These are phyloP conservation scores for Megalops atlanticus DNA, from an alignment of 2,113 vertebrate genomes.

Conservation along the genomic window DNA sequence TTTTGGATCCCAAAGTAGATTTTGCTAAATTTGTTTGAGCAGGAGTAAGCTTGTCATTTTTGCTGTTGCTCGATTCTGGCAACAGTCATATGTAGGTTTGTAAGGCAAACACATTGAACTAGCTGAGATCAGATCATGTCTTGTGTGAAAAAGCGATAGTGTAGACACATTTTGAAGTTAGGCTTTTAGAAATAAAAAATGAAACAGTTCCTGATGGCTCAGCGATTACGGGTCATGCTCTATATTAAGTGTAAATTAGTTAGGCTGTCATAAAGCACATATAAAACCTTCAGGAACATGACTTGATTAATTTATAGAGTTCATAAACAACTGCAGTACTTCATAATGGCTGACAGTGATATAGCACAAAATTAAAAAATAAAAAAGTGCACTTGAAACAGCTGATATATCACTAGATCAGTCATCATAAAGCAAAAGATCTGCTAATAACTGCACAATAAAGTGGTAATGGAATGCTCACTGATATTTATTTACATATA, in stretches of 20 bases:
- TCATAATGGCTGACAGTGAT: no score
- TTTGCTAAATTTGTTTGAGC: not conserved
- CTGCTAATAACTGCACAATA: no score
- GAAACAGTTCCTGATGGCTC: constrained; percentile 1
- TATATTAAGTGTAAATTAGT: not conserved
- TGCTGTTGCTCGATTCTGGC: not conserved
- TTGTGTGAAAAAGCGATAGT: constrained; percentile 1
- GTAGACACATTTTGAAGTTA: constrained; percentile 22
- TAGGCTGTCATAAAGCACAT: not conserved
- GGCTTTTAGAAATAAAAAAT: not conserved
- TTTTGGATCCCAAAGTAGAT: not conserved
- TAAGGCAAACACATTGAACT: not conserved
- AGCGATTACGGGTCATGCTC: not conserved
- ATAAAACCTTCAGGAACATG: no score
- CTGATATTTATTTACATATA: no score
- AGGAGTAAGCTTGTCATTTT: not conserved
- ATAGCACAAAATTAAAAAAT: no score
- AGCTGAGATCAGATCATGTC: not conserved
- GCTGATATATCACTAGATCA: no score
- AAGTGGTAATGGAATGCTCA: no score
- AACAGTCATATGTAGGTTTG: not conserved
- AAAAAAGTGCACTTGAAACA: no score
- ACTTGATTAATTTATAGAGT: no score
- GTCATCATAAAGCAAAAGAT: no score
- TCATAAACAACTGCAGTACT: no score